A percentile compares a stretch with the other conserved stretches of the same genome.
phyloP scores from a whole-genome alignment of 2,113 vertebrate species.

The Gasterosteus aculeatus region DNA sequence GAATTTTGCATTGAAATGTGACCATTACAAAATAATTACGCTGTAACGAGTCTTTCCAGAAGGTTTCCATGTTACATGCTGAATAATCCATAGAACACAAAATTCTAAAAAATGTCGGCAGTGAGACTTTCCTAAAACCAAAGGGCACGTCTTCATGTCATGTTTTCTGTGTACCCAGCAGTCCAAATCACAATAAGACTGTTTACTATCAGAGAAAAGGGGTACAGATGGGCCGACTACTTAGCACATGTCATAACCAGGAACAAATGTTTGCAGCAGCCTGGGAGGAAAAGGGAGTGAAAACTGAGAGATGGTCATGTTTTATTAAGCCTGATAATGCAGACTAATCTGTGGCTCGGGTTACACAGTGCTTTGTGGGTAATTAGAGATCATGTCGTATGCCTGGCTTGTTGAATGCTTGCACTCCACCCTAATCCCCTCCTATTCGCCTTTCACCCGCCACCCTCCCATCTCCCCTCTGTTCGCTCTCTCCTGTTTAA shows the following conservation, averaged over 20 bases:
- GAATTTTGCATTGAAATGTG: not conserved
- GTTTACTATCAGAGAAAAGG: not conserved
- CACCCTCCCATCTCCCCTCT: conserved; percentile 50
- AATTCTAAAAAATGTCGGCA: not conserved
- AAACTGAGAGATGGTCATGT: conserved; percentile 75
- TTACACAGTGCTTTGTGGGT: conserved; percentile 80
- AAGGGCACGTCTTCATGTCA: not conserved
- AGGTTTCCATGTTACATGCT: not conserved
- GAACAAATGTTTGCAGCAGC: conserved; percentile 63
- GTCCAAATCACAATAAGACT: not conserved
- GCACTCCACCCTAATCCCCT: conserved; percentile 74
- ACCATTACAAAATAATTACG: not conserved
- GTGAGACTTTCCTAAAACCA: not conserved
- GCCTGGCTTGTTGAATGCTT: conserved; percentile 72
- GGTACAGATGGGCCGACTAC: conserved; percentile 11
- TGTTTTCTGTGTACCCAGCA: not conserved
- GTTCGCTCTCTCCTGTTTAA: conserved; percentile 34
- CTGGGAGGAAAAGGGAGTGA: conserved; percentile 61
- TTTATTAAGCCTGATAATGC: conserved; percentile 80
- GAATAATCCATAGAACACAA: not conserved
- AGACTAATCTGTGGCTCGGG: conserved; percentile 74
- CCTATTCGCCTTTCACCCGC: conserved; percentile 61
- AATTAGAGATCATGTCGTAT: conserved; percentile 79
- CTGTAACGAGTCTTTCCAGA: not conserved
- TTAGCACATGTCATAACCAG: conserved; percentile 44